Percentiles rank a stretch among this genome's conserved stretches.
These are phyloP conservation scores for Phaonia tiefii DNA, from an alignment of 2,888 invertebrate species.

Conservation along the genomic window DNA sequence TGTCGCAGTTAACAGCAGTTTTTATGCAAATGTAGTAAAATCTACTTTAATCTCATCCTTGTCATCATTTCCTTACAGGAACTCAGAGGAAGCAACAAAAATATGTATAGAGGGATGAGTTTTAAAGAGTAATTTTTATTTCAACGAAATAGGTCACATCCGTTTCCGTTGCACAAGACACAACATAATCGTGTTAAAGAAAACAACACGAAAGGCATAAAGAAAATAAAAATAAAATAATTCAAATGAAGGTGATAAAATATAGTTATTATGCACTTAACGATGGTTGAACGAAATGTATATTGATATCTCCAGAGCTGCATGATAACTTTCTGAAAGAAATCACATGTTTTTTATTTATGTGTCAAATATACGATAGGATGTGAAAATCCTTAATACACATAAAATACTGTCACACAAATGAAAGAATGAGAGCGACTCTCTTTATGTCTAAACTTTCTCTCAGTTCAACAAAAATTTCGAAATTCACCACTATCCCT, in stretches of 20 bases:
- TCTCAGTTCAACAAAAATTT: background rate
- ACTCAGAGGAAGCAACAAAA: background rate
- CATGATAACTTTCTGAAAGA: background rate
- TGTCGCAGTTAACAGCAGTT: background rate
- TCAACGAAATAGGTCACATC: conserved; percentile 50
- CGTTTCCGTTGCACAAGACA: conserved; percentile 18
- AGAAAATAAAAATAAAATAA: background rate
- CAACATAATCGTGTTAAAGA: background rate
- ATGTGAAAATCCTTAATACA: conserved; percentile 20
- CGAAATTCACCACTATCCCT: conserved; percentile 29
- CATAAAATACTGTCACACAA: conserved; percentile 4
- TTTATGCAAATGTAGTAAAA: background rate
- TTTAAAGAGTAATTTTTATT: conserved; percentile 37
- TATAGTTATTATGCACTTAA: too few species aligned
- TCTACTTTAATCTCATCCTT: conserved; percentile 23
- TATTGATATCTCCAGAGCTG: too few species aligned
- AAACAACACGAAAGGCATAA: background rate
- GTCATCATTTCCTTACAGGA: conserved; percentile 31
- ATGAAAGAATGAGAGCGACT: background rate
- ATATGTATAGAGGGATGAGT: background rate
- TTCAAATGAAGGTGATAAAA: background rate
- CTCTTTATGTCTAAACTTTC: background rate
- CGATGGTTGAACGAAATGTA: too few species aligned
- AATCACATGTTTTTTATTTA: conserved; percentile 63
- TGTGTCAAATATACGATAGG: conserved; percentile 47